Percentiles rank a stretch among this genome's conserved stretches.
Evolutionary conservation across 2,888 invertebrate species (phyloP).

Genomic region (Bursaphelenchus okinawaensis): DNA sequence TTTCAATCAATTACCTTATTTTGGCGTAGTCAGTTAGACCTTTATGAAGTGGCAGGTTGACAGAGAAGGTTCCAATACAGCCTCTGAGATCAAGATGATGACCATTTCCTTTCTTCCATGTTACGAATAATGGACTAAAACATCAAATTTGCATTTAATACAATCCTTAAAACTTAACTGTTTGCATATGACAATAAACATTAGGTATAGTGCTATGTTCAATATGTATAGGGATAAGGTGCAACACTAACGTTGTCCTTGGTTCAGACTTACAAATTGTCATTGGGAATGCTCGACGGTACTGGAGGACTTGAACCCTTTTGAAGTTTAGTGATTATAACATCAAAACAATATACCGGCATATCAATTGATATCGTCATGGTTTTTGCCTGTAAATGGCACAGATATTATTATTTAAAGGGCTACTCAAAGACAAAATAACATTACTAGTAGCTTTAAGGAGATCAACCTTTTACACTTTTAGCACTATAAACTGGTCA

Average conservation of each 20-base stretch:
- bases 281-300: slow-evolving; percentile 80
- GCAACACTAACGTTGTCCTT: no score
- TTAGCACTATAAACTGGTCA: no score
- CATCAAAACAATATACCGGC: slow-evolving; percentile 99
- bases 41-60: slow-evolving; percentile 29
- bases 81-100: slow-evolving; percentile 77
- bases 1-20: slow-evolving; percentile 28
- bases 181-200: no score
- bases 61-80: slow-evolving; percentile 88
- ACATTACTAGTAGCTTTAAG: no score
- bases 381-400: no score
- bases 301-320: slow-evolving; percentile 83
- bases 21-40: slow-evolving; percentile 51
- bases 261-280: slow-evolving; percentile 71
- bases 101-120: slow-evolving; percentile 96
- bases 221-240: no score
- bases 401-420: no score
- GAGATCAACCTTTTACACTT: no score
- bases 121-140: slow-evolving; percentile 91
- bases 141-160: slow-evolving; percentile 21
- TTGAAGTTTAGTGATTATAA: slow-evolving; percentile 80
- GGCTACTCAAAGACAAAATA: no score
- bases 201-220: no score
- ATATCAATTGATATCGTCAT: slow-evolving; percentile 67
- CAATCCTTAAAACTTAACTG: background rate